Evolutionary conservation across 1,140 invertebrate genomes (phyloP).

Genomic region (Scaptodrosophila lebanonensis): DNA sequence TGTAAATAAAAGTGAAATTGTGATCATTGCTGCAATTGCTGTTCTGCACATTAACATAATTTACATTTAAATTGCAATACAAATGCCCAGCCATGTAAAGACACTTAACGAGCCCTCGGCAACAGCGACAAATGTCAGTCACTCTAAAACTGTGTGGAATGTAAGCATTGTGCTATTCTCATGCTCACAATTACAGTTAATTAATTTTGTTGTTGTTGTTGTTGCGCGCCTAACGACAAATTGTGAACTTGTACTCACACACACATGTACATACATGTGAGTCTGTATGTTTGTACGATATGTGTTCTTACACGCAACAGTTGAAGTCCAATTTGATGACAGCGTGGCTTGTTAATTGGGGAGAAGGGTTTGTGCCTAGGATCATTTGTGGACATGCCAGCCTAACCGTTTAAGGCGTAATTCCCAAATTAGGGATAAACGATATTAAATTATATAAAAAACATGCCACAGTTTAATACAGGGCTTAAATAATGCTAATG

Average conservation of each 20-base stretch:
- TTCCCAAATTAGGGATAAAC: too few species aligned
- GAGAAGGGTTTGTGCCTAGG: too few species aligned
- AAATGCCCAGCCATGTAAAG: conserved; percentile 16
- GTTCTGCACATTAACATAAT: conserved; percentile 5
- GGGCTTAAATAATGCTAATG: too few species aligned
- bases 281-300: conserved; percentile 9
- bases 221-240: background rate
- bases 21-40: conserved; percentile 8
- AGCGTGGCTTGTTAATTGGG: too few species aligned
- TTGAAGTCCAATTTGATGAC: too few species aligned
- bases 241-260: conserved; percentile 2
- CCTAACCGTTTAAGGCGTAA: too few species aligned
- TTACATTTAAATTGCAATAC: conserved; percentile 53
- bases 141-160: too few species aligned
- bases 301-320: conserved; percentile 16
- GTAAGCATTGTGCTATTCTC: conserved; percentile 21
- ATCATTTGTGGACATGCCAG: too few species aligned
- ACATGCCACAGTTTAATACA: too few species aligned
- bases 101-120: background rate
- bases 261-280: conserved; percentile 6
- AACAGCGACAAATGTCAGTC: conserved; percentile 9
- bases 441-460: too few species aligned
- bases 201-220: too few species aligned
- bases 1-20: conserved; percentile 64
- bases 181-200: conserved; percentile 29